These are phyloP conservation scores for Clarias macrocephalus DNA, from an alignment of 2,113 vertebrate species.

Conservation along the genomic window DNA sequence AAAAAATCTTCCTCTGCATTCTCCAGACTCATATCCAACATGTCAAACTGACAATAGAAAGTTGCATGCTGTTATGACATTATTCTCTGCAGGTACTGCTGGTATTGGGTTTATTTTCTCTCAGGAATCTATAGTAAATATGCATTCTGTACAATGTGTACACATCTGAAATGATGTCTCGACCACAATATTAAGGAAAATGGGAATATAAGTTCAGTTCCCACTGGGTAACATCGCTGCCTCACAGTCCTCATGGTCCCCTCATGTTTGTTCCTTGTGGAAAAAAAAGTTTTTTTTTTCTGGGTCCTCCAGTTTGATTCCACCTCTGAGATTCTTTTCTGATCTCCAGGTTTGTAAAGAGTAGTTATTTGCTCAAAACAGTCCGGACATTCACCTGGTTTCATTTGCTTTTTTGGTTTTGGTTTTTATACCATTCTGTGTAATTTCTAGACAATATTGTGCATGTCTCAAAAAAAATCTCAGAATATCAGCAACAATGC, in stretches of 20 bases:
- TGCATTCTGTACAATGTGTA: neutral
- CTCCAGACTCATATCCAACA: slow-evolving; percentile 5
- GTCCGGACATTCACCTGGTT: neutral
- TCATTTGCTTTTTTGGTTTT: neutral
- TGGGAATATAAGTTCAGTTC: neutral
- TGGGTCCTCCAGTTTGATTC: neutral
- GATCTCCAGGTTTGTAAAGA: neutral
- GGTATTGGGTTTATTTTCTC: neutral
- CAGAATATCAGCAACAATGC: neutral
- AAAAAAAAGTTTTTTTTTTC: too few relatives aligned
- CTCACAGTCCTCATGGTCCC: neutral
- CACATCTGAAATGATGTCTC: neutral
- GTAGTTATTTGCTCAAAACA: neutral
- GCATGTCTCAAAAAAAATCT: too few relatives aligned
- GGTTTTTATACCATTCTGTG: neutral
- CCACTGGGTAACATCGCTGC: neutral
- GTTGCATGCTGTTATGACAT: neutral
- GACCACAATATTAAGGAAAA: neutral
- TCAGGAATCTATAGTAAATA: neutral
- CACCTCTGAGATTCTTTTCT: neutral
- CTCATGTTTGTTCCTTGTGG: neutral
- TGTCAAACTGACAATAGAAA: slow-evolving; percentile 37
- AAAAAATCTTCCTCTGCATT: slow-evolving; percentile 5
- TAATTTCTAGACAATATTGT: neutral
- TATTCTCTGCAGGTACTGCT: neutral